Base-by-base conservation (phyloP, 2,888 invertebrate genomes). In the Scaptomyza tumidula region DNA sequence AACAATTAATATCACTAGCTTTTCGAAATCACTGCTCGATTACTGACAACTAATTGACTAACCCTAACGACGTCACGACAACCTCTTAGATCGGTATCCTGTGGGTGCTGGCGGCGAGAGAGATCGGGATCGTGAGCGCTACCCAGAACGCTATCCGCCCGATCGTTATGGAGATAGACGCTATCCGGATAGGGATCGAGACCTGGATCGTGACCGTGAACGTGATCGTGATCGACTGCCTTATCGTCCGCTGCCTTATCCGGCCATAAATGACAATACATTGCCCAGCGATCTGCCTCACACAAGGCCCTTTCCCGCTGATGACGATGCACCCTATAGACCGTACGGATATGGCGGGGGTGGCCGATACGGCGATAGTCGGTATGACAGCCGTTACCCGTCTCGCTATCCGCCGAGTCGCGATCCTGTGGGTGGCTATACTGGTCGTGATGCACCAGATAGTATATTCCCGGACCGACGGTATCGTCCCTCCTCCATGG, bases 401-500 rank as follows among this genome's bases (percentile, higher is more conserved):
- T 45, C 88, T 0, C 85, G 90, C 13, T 92, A 89, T 75, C 89
- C 91, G 3, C 82, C 90, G 1, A 71, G 81, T 13, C 88, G 89
- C 7, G 90, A 91, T 63, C 88, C 88, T 3, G 67, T 88, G 13
- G 86, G 89, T 11, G 89, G 91, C 5, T 91, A 91, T 39, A 89
- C 91, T 0, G 91, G 91, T 0, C 83, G 91, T 3, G 91, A 91
- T 84, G 89, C 89, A 2, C 90, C 90, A 1, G 91, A 91, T 10
- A 92, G 91, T 56, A 90, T 92, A 53, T 93, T 93, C 77, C 93
- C 93, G 3, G 92, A 92, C 60, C 82, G 91, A 67, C 90, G 93
- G 7, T 92, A 92, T 62, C 92, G 92, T 6, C 92, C 91, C 9
- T 91, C 91, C 1, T 91, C 91, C 0, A 88, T 89, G 75, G 90